Percentiles rank a stretch among this genome's conserved stretches.
Evolutionary conservation across 2,888 invertebrate species (phyloP).

Genomic region (Xestobium rufovillosum): DNA sequence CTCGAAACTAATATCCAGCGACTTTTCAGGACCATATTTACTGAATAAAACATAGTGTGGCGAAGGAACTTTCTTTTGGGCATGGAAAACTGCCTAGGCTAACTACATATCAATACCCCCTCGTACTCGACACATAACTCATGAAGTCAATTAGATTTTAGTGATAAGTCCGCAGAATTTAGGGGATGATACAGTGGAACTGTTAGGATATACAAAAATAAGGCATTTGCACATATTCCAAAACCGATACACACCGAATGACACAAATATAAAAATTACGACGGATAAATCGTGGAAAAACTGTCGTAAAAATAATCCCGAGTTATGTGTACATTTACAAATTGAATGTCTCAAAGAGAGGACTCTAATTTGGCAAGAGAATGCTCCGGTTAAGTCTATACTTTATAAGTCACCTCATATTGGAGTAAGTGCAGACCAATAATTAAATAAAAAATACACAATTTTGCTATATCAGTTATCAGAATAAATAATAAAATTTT

Average conservation of each 20-base stretch:
- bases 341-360: constrained; percentile 53
- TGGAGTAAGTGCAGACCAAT: constrained; percentile 40
- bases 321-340: constrained; percentile 60
- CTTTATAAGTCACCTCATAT: constrained; percentile 57
- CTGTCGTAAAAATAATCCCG: constrained; percentile 50
- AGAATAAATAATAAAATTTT: constrained; percentile 5
- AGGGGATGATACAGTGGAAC: constrained; percentile 60
- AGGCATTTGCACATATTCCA: constrained; percentile 65
- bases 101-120: constrained; percentile 4
- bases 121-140: constrained; percentile 5
- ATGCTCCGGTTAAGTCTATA: constrained; percentile 60
- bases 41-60: no score
- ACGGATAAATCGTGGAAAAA: constrained; percentile 44
- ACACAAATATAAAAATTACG: constrained; percentile 47
- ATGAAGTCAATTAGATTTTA: constrained; percentile 45
- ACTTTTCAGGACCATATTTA: no score
- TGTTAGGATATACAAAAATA: constrained; percentile 58
- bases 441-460: constrained; percentile 8
- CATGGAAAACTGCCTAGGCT: no score
- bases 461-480: background rate
- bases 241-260: constrained; percentile 59
- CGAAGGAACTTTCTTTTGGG: no score
- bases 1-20: no score
- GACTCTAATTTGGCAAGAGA: constrained; percentile 58
- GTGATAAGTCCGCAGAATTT: constrained; percentile 67